Evolutionary conservation across 2,113 vertebrate genomes (phyloP), one percentile per base, ranked within the genome.

Genomic region (Triplophysa siluroides): DNA sequence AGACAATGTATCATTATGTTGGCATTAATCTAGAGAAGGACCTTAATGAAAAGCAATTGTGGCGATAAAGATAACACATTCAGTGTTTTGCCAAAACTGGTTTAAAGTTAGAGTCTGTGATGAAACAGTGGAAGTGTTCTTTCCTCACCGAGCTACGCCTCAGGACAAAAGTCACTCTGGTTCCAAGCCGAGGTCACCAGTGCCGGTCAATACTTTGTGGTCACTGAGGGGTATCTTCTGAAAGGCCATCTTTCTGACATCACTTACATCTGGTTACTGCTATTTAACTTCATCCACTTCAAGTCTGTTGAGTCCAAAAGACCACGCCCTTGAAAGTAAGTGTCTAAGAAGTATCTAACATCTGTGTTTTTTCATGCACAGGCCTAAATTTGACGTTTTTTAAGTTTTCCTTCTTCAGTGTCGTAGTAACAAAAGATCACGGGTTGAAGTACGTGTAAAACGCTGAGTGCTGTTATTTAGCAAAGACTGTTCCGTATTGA

Each of bases 161-260:
- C 8, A 60, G 76, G 23, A 43, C 33, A 47, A 19, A 58, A 26
- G 16, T 60, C 23, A 60, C 3, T 60, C 23, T 6, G 9, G 52
- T 19, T 41, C 52, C 21, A 60, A 26, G 66, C 33, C n/a, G 29
- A 58, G 52, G 66, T 78, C 38, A 78, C 64, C 50, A 2, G 38
- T 50, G 33, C 21, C 10, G 43, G 54, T 78, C 77, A 78, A 69
- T 78, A 69, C 9, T 61, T 23, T 26, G 24, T 60, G 64, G 52
- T 61, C 54, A 61, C 54, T 21, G 58, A 60, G 54, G 0, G 38
- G 52, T 68, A n/a, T 14, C 23, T 69, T 13, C 24, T 54, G 8
- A 24, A 69, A 45, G n/a, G 9, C 65, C 41, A 33, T 47, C 21
- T 69, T 69, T 43, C 21, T 29, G 16, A 47, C 1, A 41, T 45